Evolutionary conservation across 2,797 vertebrate genomes (phyloP), one percentile per base, ranked within the genome.

Genomic region (Hoplostethus atlanticus): DNA sequence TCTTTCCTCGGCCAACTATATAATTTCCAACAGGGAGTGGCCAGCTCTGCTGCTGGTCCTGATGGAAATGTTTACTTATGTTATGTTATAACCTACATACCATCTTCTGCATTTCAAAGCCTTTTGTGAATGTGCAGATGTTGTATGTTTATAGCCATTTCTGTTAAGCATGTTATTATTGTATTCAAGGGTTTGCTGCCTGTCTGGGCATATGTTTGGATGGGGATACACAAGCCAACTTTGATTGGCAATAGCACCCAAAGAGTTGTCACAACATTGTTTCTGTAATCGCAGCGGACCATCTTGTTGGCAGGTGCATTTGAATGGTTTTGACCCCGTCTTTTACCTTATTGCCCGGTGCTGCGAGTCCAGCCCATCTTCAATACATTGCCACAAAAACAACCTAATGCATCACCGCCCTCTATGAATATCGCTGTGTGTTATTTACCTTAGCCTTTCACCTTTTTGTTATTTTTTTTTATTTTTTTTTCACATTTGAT

Each of bases 91-190:
- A 71, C 76, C 76, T 68, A 61, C 82, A 48, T 66, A 58, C 60
- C 77, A 34, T 15, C 71, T n/a, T 61, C 60, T 44, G 0, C 46
- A 3, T 53, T 17, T 62, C 52, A 4, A 2, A 12, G 59, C 53
- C 36, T 36, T 12, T 61, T 79, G 54, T 71, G 47, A 15, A 62
- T 13, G 17, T 62, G 62, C 63, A 58, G 11, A 74, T 76, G 73
- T 81, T 69, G 16, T 7, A 59, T 56, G 67, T 65, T 72, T 21
- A 0, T 5, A 83, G 71, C 71, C 70, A 71, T 73, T 80, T 69
- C 53, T 76, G 68, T 12, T n/a, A 83, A 62, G 21, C 31, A 13
- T 65, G 58, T 63, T 16, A 46, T 75, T 60, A 47, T 30, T 66
- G 58, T 55, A 51, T 42, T 38, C 0, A 21, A 55, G 10, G 38